Conservation (phyloP, 1,140 invertebrate species). For the Euschistus heros region DNA sequence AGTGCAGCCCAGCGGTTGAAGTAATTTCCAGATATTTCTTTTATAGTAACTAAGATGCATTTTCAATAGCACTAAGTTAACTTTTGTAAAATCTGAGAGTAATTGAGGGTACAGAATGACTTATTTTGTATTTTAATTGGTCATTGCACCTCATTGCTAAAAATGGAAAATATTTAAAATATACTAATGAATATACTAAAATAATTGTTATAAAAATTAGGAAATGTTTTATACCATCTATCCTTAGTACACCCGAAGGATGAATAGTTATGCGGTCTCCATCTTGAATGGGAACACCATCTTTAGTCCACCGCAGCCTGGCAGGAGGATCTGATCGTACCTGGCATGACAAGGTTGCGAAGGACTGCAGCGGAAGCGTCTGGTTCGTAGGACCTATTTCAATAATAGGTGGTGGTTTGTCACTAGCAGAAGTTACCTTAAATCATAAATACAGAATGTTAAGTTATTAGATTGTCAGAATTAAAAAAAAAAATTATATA, state of each 20-base stretch:
- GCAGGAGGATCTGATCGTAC: slow-evolving; percentile 60
- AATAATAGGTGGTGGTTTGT: slow-evolving; percentile 81
- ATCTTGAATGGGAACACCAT: slow-evolving; percentile 47
- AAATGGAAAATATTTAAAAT: not conserved
- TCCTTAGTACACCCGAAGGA: slow-evolving; percentile 61
- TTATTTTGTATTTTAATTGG: too few relatives aligned
- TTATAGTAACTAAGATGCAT: too few relatives aligned
- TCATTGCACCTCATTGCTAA: too few relatives aligned
- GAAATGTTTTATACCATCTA: slow-evolving; percentile 50
- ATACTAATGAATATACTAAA: not conserved
- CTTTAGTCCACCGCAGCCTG: slow-evolving; percentile 70
- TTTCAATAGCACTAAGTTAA: too few relatives aligned
- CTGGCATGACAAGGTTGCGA: slow-evolving; percentile 71
- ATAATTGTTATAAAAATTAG: not conserved
- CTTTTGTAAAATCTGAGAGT: too few relatives aligned
- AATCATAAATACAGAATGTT: slow-evolving; percentile 11
- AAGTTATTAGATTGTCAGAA: not conserved
- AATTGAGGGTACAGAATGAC: too few relatives aligned
- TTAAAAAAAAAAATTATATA: slow-evolving; percentile 28
- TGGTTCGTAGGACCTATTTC: slow-evolving; percentile 82
- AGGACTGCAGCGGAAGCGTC: slow-evolving; percentile 68
- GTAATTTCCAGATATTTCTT: too few relatives aligned
- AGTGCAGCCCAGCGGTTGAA: too few relatives aligned
- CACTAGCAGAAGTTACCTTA: slow-evolving; percentile 59
- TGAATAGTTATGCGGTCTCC: slow-evolving; percentile 45